A percentile compares a stretch with the other conserved stretches of the same genome.
Evolutionary conservation across 2,888 invertebrate genomes (phyloP).

Genomic region (Orchestes rusci): DNA sequence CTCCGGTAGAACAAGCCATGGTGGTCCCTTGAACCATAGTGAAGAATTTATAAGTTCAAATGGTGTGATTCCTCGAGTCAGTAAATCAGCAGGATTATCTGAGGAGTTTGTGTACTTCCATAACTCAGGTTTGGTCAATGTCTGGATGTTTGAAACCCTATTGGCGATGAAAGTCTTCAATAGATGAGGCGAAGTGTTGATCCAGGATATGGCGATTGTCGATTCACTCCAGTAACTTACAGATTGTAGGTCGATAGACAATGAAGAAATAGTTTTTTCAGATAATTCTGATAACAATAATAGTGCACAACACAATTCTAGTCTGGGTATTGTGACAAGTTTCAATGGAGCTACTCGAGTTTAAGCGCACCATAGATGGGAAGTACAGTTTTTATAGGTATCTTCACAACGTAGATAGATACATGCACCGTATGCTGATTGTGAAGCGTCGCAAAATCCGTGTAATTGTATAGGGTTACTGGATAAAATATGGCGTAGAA

Average conservation of each 20-base stretch:
- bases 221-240: slow-evolving; percentile 5
- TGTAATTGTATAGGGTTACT: slow-evolving; percentile 11
- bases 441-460: slow-evolving; percentile 16
- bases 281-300: slow-evolving; percentile 2
- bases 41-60: neutral
- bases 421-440: slow-evolving; percentile 3
- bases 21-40: slow-evolving; percentile 17
- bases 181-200: slow-evolving; percentile 3
- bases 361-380: slow-evolving; percentile 9
- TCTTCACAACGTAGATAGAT: slow-evolving; percentile 1
- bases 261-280: neutral
- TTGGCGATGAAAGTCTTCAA: slow-evolving; percentile 17
- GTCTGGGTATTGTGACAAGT: slow-evolving; percentile 9
- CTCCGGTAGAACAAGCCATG: slow-evolving; percentile 3
- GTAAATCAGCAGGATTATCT: slow-evolving; percentile 18
- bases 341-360: slow-evolving; percentile 15
- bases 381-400: slow-evolving; percentile 3
- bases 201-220: slow-evolving; percentile 16
- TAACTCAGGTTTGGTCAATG: slow-evolving; percentile 5
- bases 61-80: slow-evolving; percentile 12
- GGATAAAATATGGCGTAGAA: slow-evolving; percentile 8
- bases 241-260: neutral
- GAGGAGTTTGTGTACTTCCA: slow-evolving; percentile 17
- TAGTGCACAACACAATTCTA: slow-evolving; percentile 9
- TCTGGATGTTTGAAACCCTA: slow-evolving; percentile 14